Percentiles rank a stretch among this genome's conserved stretches.
Evolutionary conservation across 2,797 vertebrate species (phyloP).

Genomic region (Adelosebastes latens): DNA sequence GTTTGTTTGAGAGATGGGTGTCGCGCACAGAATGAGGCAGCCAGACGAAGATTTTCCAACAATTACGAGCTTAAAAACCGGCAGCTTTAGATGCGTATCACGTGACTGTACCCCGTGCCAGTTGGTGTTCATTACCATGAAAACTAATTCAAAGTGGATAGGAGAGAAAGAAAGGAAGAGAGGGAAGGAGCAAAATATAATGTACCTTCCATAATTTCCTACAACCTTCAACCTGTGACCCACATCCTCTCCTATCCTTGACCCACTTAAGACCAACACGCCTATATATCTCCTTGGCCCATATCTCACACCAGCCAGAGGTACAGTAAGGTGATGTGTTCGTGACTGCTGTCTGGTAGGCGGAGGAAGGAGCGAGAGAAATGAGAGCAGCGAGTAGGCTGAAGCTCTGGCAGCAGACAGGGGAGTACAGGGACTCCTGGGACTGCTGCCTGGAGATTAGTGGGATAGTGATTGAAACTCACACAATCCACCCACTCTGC

Average conservation of each 20-base stretch:
- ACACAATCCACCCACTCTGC: conserved; percentile 53
- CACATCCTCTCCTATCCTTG: conserved; percentile 4
- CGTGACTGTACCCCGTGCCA: neutral
- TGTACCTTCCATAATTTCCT: neutral
- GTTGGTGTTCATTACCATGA: neutral
- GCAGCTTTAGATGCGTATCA: conserved; percentile 11
- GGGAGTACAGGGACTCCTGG: conserved; percentile 59
- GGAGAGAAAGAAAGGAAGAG: neutral
- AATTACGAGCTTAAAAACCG: conserved; percentile 24
- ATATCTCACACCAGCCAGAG: conserved; percentile 50
- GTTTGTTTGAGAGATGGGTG: conserved; percentile 7
- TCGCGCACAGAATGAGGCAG: neutral
- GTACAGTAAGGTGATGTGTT: conserved; percentile 38
- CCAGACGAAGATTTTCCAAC: conserved; percentile 12
- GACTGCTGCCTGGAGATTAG: conserved; percentile 60
- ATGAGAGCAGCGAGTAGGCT: conserved; percentile 55
- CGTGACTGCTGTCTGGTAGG: conserved; percentile 37
- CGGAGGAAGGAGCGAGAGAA: conserved; percentile 28
- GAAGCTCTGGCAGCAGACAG: conserved; percentile 43
- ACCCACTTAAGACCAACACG: conserved; percentile 48
- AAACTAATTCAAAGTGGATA: neutral
- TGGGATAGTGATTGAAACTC: conserved; percentile 64
- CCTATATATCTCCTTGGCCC: conserved; percentile 46
- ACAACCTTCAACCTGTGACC: conserved; percentile 11
- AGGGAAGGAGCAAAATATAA: neutral